These are phyloP conservation scores for Paraescarpia echinospica DNA, from an alignment of 1,140 invertebrate genomes.

Conservation along the genomic window DNA sequence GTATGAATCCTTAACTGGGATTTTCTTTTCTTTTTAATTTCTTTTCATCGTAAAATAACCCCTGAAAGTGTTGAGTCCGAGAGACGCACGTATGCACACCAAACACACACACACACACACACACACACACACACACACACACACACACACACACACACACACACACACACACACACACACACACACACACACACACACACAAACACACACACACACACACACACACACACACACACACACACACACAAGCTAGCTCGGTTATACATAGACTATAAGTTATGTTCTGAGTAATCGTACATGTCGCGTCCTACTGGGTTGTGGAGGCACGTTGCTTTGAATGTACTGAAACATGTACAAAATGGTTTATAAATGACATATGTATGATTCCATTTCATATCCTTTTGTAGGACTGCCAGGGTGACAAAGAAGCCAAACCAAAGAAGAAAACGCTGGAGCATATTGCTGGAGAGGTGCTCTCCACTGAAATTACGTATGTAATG, in stretches of 20 bases:
- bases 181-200: slow-evolving; percentile 14
- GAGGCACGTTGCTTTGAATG: too few relatives aligned
- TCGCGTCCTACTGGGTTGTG: not conserved
- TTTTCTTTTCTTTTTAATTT: too few relatives aligned
- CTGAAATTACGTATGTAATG: slow-evolving; percentile 62
- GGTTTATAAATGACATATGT: not conserved
- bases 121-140: slow-evolving; percentile 11
- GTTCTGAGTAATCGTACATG: not conserved
- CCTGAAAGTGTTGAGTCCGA: too few relatives aligned
- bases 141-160: slow-evolving; percentile 6
- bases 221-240: slow-evolving; percentile 16
- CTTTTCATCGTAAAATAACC: too few relatives aligned
- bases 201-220: slow-evolving; percentile 10
- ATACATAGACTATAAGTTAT: too few relatives aligned
- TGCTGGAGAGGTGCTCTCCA: slow-evolving; percentile 61
- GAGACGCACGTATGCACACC: too few relatives aligned
- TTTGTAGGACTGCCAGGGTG: not conserved
- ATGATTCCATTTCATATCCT: not conserved
- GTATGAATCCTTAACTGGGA: too few relatives aligned
- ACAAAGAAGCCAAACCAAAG: not conserved
- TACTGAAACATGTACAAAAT: not conserved
- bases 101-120: slow-evolving; percentile 7
- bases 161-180: slow-evolving; percentile 11
- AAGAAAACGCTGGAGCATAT: slow-evolving; percentile 54
- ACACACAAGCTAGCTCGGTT: not conserved